phyloP scores from a whole-genome alignment of 2,888 invertebrate genomes.

The Anodontia alba region DNA sequence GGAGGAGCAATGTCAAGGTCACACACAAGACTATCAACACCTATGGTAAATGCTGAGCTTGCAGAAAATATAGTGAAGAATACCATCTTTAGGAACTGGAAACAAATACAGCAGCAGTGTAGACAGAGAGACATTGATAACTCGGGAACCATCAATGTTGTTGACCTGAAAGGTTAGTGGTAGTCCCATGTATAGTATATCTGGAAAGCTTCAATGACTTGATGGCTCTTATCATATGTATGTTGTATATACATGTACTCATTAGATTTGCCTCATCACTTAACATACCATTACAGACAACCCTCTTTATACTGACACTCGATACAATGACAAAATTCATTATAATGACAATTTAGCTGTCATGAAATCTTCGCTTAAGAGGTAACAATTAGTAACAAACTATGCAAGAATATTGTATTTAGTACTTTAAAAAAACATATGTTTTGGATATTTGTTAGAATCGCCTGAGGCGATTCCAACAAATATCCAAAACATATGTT shows the following conservation, averaged over 20 bases:
- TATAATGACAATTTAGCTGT: too few species aligned
- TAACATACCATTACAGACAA: too few species aligned
- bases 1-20: slow-evolving; percentile 58
- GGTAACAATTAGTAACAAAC: too few species aligned
- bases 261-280: neutral
- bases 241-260: neutral
- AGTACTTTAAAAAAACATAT: too few species aligned
- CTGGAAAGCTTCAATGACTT: neutral
- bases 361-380: too few species aligned
- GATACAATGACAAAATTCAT: too few species aligned
- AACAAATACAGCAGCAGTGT: slow-evolving; percentile 81
- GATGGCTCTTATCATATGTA: neutral
- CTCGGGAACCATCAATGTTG: slow-evolving; percentile 76
- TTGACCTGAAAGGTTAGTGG: slow-evolving; percentile 77
- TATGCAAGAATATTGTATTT: too few species aligned
- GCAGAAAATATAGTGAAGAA: slow-evolving; percentile 77
- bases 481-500: too few species aligned
- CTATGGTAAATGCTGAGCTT: slow-evolving; percentile 81
- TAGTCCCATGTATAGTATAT: too few species aligned
- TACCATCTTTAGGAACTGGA: slow-evolving; percentile 79
- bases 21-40: slow-evolving; percentile 71
- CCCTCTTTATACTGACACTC: too few species aligned
- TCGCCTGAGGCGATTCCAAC: too few species aligned
- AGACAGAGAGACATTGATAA: slow-evolving; percentile 75
- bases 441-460: too few species aligned